A percentile compares a stretch with the other conserved stretches of the same genome.
Evolutionary conservation across 2,888 invertebrate species (phyloP).

Genomic region (Perithous albicinctus): DNA sequence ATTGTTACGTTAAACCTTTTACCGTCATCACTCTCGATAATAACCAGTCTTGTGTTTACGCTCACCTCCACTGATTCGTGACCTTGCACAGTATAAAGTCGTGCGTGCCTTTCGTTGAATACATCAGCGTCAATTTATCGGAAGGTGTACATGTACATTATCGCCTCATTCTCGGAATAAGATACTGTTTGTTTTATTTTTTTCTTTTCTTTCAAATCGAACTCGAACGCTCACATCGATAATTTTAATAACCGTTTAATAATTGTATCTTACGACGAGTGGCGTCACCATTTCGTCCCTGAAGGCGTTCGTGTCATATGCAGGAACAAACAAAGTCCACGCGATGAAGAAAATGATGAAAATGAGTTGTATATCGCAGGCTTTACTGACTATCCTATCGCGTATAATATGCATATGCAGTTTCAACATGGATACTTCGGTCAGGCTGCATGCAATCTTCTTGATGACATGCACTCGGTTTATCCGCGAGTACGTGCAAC

Average conservation of each 20-base stretch:
- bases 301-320: background rate
- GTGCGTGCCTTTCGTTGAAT: conserved; percentile 30
- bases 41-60: background rate
- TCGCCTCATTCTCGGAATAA: background rate
- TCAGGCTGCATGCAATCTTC: conserved; percentile 15
- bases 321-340: conserved; percentile 2
- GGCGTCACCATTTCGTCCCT: conserved; percentile 5
- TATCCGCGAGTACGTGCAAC: conserved; percentile 26
- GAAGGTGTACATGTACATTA: background rate
- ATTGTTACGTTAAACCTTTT: no score
- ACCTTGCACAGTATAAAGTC: background rate
- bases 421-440: background rate
- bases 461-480: conserved; percentile 3
- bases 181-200: background rate
- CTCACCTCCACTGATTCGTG: background rate
- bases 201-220: no score
- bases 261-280: background rate
- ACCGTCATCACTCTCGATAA: no score
- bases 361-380: background rate
- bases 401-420: background rate
- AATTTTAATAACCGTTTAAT: conserved; percentile 3
- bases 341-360: background rate
- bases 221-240: background rate
- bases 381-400: background rate
- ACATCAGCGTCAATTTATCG: background rate